These are phyloP conservation scores for Speoplatyrhinus poulsoni DNA, from an alignment of 2,113 vertebrate species.

Conservation along the genomic window DNA sequence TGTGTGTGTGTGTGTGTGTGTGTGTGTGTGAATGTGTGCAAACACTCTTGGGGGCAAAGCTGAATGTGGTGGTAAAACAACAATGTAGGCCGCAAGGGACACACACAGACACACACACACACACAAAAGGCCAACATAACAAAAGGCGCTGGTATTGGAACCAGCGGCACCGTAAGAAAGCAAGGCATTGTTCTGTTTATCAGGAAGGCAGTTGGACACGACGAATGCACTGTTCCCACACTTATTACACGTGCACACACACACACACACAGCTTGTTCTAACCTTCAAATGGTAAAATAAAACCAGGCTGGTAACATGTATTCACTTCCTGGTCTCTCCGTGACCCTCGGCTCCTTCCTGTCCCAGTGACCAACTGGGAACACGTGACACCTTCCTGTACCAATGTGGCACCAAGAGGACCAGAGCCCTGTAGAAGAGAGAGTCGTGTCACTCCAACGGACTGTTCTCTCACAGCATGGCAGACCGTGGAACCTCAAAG, in stretches of 20 bases:
- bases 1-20: not conserved
- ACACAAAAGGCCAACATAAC: conserved; percentile 21
- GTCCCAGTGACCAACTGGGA: conserved; percentile 42
- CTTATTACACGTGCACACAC: conserved; percentile 12
- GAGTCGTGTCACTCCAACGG: not conserved
- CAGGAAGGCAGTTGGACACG: conserved; percentile 30
- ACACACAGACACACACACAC: conserved; percentile 26
- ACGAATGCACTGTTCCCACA: conserved; percentile 57
- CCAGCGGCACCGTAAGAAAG: conserved; percentile 54
- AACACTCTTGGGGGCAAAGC: not conserved
- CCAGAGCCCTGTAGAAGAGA: not conserved
- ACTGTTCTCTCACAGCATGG: too few species aligned
- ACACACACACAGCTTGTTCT: conserved; percentile 15
- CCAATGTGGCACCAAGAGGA: not conserved
- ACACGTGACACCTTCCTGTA: not conserved
- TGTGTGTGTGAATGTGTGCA: not conserved
- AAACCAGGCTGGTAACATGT: conserved; percentile 20
- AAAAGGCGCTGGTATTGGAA: conserved; percentile 9
- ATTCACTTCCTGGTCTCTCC: conserved; percentile 30
- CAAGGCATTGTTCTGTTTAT: conserved; percentile 52
- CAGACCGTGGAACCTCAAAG: too few species aligned
- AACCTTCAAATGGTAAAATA: not conserved
- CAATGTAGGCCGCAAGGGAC: conserved; percentile 9
- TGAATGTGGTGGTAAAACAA: not conserved
- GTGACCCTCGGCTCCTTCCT: conserved; percentile 44